Conservation (phyloP, 2,888 invertebrate species). For the Dolomedes plantarius region DNA sequence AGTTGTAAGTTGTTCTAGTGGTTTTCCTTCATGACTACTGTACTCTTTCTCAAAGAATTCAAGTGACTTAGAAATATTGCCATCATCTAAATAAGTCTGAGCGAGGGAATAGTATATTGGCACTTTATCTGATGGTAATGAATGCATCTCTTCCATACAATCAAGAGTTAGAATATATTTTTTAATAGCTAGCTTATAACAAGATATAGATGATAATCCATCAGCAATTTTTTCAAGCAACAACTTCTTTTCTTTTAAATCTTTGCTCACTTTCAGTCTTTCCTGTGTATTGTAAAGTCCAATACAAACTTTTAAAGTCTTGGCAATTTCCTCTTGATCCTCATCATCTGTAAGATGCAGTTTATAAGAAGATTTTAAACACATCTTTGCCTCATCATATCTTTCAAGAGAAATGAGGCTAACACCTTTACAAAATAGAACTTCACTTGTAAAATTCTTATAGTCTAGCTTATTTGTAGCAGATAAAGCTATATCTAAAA, state of each 20-base stretch:
- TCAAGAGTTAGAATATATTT: too few relatives aligned
- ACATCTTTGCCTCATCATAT: conserved; percentile 85
- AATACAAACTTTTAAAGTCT: conserved; percentile 73
- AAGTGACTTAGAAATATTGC: conserved; percentile 84
- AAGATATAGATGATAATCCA: too few relatives aligned
- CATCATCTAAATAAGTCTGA: conserved; percentile 89
- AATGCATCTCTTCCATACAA: too few relatives aligned
- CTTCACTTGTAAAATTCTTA: conserved; percentile 83
- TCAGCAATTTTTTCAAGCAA: too few relatives aligned
- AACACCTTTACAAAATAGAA: conserved; percentile 84
- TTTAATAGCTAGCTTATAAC: too few relatives aligned
- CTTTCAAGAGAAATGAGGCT: conserved; percentile 82
- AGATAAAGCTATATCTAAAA: too few relatives aligned
- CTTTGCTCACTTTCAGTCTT: too few relatives aligned
- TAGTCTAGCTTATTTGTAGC: conserved; percentile 81
- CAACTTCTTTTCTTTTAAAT: too few relatives aligned
- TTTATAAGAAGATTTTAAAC: conserved; percentile 86
- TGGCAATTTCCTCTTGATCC: too few relatives aligned
- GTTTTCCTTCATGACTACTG: conserved; percentile 81
- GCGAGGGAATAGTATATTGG: conserved; percentile 84
- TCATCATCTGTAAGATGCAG: too few relatives aligned
- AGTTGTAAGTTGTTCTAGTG: conserved; percentile 85
- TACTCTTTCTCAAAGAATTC: conserved; percentile 86
- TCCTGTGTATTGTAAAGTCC: conserved; percentile 20
- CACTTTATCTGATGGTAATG: conserved; percentile 78